phyloP scores from a whole-genome alignment of 1,140 invertebrate species.

The Drosophila ambigua region DNA sequence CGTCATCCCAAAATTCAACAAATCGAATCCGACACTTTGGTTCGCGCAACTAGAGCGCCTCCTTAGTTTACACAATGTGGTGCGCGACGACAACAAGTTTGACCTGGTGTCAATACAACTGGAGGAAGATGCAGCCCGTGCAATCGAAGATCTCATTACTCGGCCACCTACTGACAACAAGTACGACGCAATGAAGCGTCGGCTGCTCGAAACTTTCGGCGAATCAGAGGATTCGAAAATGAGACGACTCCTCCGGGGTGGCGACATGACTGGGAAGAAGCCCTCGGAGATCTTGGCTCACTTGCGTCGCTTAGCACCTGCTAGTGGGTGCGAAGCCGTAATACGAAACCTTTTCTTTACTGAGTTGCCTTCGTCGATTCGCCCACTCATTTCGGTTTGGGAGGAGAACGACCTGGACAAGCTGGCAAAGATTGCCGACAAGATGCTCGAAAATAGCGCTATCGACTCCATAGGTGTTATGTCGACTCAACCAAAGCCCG shows the following conservation, averaged over 20 bases:
- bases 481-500: no score
- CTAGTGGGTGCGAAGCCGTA: neutral
- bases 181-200: no score
- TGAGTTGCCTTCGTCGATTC: neutral
- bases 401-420: neutral
- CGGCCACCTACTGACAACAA: neutral
- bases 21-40: neutral
- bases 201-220: no score
- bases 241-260: neutral
- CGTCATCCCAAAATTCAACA: neutral
- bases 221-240: neutral
- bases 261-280: neutral
- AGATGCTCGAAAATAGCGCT: neutral
- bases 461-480: neutral
- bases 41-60: neutral
- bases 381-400: neutral
- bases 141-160: no score
- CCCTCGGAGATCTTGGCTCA: no score
- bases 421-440: constrained; percentile 8
- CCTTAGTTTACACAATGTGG: neutral
- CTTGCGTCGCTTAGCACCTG: no score
- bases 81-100: no score
- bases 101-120: no score
- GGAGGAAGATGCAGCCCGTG: no score
- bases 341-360: neutral